Conservation (phyloP, 2,113 vertebrate genomes). For the Hypanus sabinus region DNA sequence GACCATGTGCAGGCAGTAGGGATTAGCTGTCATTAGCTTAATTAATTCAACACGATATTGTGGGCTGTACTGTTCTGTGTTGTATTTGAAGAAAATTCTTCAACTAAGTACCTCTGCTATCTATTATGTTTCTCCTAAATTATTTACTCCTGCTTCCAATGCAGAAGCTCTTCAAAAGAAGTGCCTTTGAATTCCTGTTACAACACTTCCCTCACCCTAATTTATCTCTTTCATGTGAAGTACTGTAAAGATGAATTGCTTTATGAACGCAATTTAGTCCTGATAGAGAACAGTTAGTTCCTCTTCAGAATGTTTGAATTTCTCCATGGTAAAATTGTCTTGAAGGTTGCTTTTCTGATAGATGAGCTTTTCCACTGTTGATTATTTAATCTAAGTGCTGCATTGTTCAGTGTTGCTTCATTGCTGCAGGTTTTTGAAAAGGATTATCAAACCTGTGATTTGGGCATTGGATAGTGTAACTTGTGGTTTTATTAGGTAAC, state of each 20-base stretch:
- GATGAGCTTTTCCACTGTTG: background rate
- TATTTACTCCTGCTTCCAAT: background rate
- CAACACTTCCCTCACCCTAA: background rate
- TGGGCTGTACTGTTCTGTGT: no score
- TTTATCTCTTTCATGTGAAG: background rate
- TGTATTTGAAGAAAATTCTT: background rate
- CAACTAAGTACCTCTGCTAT: background rate
- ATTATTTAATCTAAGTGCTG: slow-evolving; percentile 21
- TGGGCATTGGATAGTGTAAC: background rate
- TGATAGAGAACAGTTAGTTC: slow-evolving; percentile 10
- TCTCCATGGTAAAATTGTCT: background rate
- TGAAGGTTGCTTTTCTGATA: background rate
- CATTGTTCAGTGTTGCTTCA: background rate
- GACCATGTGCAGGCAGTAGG: no score
- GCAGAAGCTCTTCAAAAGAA: background rate
- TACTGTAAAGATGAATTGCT: background rate
- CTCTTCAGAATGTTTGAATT: background rate
- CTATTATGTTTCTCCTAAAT: background rate
- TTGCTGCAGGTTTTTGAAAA: background rate
- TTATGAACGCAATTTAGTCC: background rate
- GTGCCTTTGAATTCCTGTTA: background rate
- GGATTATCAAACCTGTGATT: background rate
- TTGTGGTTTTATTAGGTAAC: slow-evolving; percentile 18
- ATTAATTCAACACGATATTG: no score
- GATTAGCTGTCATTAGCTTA: no score